phyloP scores from a whole-genome alignment of 2,888 invertebrate genomes.

The Chaitophorus viminalis region DNA sequence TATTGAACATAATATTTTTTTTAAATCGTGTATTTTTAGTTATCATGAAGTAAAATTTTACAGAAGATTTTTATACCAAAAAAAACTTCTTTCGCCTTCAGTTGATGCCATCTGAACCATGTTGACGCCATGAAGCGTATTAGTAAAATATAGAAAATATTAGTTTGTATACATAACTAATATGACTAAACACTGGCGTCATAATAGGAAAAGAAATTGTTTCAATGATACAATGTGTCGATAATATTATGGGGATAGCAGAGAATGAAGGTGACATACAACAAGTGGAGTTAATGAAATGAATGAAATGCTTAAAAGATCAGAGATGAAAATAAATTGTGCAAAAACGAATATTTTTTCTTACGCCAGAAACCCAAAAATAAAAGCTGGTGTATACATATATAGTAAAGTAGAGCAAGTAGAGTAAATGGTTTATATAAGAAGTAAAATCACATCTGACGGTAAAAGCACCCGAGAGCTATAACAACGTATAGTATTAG shows the following conservation, averaged over 20 bases:
- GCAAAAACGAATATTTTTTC: background rate
- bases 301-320: background rate
- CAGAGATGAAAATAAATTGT: background rate
- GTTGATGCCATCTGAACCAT: too few species aligned
- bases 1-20: too few species aligned
- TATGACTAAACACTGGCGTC: too few species aligned
- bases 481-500: background rate
- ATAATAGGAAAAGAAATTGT: background rate
- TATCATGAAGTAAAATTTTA: too few species aligned
- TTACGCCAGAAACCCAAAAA: constrained; percentile 1
- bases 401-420: background rate
- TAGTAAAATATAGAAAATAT: too few species aligned
- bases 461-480: background rate
- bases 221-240: background rate
- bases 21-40: too few species aligned
- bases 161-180: too few species aligned
- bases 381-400: background rate
- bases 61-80: too few species aligned
- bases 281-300: background rate
- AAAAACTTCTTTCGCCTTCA: too few species aligned
- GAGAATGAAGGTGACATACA: background rate
- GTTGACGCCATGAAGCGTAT: too few species aligned
- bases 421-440: background rate
- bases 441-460: background rate
- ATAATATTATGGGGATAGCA: background rate